Evolutionary conservation across 2,113 vertebrate species (phyloP).

Genomic region (Rhabdornis inornatus): DNA sequence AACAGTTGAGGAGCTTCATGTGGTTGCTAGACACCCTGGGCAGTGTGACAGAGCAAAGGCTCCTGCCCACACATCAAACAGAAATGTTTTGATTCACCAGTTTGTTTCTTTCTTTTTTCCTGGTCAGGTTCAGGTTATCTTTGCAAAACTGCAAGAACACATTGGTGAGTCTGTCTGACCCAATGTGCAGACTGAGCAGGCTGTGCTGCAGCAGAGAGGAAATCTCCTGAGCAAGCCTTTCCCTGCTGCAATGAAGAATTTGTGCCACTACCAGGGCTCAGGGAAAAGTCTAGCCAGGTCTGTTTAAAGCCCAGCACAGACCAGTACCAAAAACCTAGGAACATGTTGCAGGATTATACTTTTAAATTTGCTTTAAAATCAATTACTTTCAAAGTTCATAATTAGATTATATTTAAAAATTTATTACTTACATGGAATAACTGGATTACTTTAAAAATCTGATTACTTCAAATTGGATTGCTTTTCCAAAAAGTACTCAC

Average conservation of each 20-base stretch:
- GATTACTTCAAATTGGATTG: background rate
- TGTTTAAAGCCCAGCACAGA: background rate
- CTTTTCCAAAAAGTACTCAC: background rate
- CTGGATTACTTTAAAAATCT: background rate
- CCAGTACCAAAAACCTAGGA: background rate
- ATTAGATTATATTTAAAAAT: background rate
- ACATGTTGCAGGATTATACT: background rate
- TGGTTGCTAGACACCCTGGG: background rate
- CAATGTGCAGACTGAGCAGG: background rate
- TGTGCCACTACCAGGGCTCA: background rate
- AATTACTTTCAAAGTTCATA: background rate
- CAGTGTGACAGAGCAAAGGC: background rate
- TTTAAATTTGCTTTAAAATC: background rate
- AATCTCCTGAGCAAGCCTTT: background rate
- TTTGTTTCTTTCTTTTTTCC: background rate
- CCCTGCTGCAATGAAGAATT: background rate
- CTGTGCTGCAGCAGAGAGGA: background rate
- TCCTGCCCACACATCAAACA: background rate
- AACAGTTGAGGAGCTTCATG: background rate
- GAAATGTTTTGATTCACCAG: background rate
- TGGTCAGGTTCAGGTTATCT: background rate
- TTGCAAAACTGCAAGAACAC: background rate
- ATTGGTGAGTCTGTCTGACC: background rate
- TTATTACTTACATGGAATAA: background rate
- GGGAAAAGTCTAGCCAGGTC: background rate